Base-by-base conservation (phyloP, 2,888 invertebrate genomes). In the Apamea monoglypha region DNA sequence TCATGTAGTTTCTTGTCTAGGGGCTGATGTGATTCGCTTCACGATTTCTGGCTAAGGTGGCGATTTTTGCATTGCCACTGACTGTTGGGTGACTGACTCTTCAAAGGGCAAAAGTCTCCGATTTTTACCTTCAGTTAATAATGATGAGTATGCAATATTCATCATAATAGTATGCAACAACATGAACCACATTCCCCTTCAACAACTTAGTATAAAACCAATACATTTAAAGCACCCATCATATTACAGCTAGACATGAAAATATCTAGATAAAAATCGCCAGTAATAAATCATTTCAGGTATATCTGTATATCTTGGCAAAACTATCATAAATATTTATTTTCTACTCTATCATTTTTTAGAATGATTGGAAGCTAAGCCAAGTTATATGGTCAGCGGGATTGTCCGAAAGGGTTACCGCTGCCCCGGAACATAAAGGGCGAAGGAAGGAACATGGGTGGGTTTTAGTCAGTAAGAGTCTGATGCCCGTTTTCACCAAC, bases 171-270 rank as follows among this genome's bases (percentile, higher is more conserved):
- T 14, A 16, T 47, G 3, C 47, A 47, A 47, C 47, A 47, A 47
- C 12, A 47, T 47, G 3, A 47, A 47, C 47, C 47, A 16, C 16
- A 14, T 47, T 68, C 12, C 21, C 29, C 18, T 40, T 68, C n/a
- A 29, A 21, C 47, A 14, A 7, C 21, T 68, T 44, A 18, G n/a
- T 67, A 21, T 21, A 44, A 29, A 29, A 29, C 44, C 6, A 44
- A 47, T 69, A 40, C 14, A 61, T 61, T 63, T 29, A 1, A 44
- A 32, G 0, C 7, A 44, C 1, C 0, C 21, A 63, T n/a, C 21
- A 44, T 14, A 44, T 64, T 21, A 64, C 16, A 5, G 6, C 44
- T 16, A 81, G 32, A 56, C 4, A 82, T 61, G 53, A 70, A 61
- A 81, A 18, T 61, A 5, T 29, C 5, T 16, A 59, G 7, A 47